These are phyloP conservation scores for Augiades crinisus DNA, from an alignment of 2,888 invertebrate species.

Conservation along the genomic window DNA sequence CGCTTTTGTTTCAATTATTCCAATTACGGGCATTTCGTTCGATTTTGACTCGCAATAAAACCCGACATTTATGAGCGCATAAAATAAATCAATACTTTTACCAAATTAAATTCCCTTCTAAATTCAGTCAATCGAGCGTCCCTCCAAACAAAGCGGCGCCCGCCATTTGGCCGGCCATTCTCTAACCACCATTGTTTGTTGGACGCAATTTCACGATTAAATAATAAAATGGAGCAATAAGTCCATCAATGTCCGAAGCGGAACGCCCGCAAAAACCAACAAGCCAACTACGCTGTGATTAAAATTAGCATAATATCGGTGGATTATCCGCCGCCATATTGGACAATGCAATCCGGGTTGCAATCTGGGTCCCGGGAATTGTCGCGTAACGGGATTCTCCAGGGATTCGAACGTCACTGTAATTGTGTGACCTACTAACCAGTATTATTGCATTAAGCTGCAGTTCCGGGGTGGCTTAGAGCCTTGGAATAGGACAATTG, in stretches of 20 bases:
- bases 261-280: slow-evolving; percentile 30
- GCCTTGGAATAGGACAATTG: slow-evolving; percentile 23
- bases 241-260: slow-evolving; percentile 25
- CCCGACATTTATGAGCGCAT: too few species aligned
- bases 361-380: slow-evolving; percentile 14
- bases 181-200: slow-evolving; percentile 19
- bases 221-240: slow-evolving; percentile 26
- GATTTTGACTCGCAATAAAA: too few species aligned
- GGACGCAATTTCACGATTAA: slow-evolving; percentile 22
- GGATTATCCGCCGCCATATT: slow-evolving; percentile 30
- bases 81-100: neutral
- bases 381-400: slow-evolving; percentile 8
- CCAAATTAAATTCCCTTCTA: slow-evolving; percentile 5
- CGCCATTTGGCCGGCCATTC: slow-evolving; percentile 9
- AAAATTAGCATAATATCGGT: slow-evolving; percentile 34
- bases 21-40: too few species aligned
- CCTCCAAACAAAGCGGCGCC: slow-evolving; percentile 10
- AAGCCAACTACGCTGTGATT: slow-evolving; percentile 31
- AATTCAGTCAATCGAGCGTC: slow-evolving; percentile 5
- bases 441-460: slow-evolving; percentile 25
- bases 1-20: too few species aligned
- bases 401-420: slow-evolving; percentile 17
- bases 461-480: slow-evolving; percentile 10
- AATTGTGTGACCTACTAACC: slow-evolving; percentile 25
- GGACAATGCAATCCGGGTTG: slow-evolving; percentile 5